Conservation (phyloP, 2,888 invertebrate genomes). For the Luperina nickerlii region DNA sequence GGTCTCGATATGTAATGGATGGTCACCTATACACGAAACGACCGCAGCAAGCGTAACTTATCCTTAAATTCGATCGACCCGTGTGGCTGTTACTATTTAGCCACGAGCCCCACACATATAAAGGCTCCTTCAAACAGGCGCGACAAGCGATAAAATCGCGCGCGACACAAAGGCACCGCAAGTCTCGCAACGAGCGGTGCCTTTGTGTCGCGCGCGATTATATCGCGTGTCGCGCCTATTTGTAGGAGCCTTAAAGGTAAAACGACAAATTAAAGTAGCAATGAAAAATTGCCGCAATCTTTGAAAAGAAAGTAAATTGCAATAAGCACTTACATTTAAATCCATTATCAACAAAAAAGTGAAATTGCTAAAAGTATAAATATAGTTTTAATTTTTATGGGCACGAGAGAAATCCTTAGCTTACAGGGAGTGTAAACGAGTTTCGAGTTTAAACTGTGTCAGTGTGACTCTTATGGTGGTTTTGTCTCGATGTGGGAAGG, state of each 20-base stretch:
- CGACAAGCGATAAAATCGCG: too few species aligned
- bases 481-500: background rate
- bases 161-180: too few species aligned
- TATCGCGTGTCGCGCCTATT: too few species aligned
- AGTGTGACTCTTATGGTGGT: conserved; percentile 22
- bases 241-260: too few species aligned
- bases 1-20: background rate
- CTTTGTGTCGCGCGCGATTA: too few species aligned
- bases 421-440: conserved; percentile 37
- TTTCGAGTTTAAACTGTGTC: conserved; percentile 33
- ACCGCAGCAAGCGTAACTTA: background rate
- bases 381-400: conserved; percentile 40
- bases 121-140: too few species aligned
- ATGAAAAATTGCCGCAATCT: background rate
- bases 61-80: background rate
- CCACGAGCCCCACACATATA: background rate
- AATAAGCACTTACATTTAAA: conserved; percentile 31
- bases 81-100: too few species aligned
- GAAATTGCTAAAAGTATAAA: conserved; percentile 37
- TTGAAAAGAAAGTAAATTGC: conserved; percentile 21
- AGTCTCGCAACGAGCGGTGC: too few species aligned
- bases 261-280: background rate
- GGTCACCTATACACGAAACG: background rate
- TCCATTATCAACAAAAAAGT: conserved; percentile 30
- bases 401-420: conserved; percentile 49